Percentiles rank a stretch among this genome's conserved stretches.
Conservation (phyloP, 2,888 invertebrate species). For the Hypercompe scribonia region DNA sequence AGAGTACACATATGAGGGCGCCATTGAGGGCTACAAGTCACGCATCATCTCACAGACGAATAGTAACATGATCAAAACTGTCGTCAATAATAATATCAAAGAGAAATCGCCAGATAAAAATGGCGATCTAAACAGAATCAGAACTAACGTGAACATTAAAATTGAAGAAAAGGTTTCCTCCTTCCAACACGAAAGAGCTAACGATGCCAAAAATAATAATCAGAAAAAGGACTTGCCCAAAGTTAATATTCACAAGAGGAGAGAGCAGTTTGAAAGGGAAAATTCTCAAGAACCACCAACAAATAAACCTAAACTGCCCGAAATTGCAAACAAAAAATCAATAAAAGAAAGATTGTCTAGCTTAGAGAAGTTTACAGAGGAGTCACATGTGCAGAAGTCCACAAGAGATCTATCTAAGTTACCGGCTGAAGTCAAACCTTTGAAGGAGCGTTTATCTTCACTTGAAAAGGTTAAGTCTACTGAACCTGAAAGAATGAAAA, state of each 20-base stretch:
- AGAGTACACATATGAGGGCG: constrained; percentile 95
- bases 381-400: constrained; percentile 78
- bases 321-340: constrained; percentile 89
- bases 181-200: constrained; percentile 83
- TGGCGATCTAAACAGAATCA: constrained; percentile 80
- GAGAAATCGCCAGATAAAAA: constrained; percentile 81
- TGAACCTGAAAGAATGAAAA: constrained; percentile 81
- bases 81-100: constrained; percentile 80
- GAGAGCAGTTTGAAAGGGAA: constrained; percentile 93
- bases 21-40: constrained; percentile 94
- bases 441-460: constrained; percentile 88
- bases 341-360: constrained; percentile 91
- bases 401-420: constrained; percentile 80
- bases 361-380: constrained; percentile 89
- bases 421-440: constrained; percentile 88
- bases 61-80: constrained; percentile 79
- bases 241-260: constrained; percentile 92
- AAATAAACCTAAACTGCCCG: constrained; percentile 86
- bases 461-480: constrained; percentile 86
- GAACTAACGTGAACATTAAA: constrained; percentile 85
- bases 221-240: constrained; percentile 90
- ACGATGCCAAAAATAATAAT: constrained; percentile 80
- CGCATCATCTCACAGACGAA: constrained; percentile 89
- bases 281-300: constrained; percentile 83
- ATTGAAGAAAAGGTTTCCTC: constrained; percentile 88